phyloP scores from a whole-genome alignment of 1,140 invertebrate genomes.

The Hormaphis cornu region DNA sequence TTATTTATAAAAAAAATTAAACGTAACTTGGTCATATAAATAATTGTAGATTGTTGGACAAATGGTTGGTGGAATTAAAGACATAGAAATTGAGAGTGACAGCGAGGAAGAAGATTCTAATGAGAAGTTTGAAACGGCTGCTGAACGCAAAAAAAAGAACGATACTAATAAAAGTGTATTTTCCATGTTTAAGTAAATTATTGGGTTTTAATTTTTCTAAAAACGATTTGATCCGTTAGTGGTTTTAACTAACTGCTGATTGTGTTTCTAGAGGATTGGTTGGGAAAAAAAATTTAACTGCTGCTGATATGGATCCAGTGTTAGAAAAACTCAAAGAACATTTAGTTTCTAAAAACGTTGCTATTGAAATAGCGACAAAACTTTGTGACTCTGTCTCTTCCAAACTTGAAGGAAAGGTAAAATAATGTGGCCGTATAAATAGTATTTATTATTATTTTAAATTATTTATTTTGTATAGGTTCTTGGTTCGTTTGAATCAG shows the following conservation, averaged over 20 bases:
- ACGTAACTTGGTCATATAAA: background rate
- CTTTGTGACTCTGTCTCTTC: conserved; percentile 88
- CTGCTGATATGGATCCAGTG: conserved; percentile 68
- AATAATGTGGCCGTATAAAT: too few species aligned
- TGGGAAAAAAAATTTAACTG: conserved; percentile 62
- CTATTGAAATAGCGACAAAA: conserved; percentile 86
- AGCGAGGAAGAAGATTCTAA: conserved; percentile 42
- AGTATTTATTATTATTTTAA: conserved; percentile 32
- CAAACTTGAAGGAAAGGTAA: conserved; percentile 87
- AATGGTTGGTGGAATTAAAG: conserved; percentile 67
- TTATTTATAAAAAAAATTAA: background rate
- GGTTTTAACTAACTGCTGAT: background rate
- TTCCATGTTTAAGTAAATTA: conserved; percentile 59
- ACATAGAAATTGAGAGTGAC: conserved; percentile 51
- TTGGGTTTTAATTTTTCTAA: background rate
- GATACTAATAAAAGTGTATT: conserved; percentile 52
- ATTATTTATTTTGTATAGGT: conserved; percentile 41
- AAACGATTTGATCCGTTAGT: background rate
- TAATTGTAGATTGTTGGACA: conserved; percentile 60
- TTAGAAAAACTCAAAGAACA: conserved; percentile 95
- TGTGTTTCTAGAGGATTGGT: conserved; percentile 60
- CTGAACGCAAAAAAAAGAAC: conserved; percentile 36
- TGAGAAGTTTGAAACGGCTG: conserved; percentile 37
- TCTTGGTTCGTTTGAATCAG: conserved; percentile 85
- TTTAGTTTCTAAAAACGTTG: conserved; percentile 95